Base-by-base conservation (phyloP, 2,113 vertebrate species). In the Hemibagrus wyckioides region DNA sequence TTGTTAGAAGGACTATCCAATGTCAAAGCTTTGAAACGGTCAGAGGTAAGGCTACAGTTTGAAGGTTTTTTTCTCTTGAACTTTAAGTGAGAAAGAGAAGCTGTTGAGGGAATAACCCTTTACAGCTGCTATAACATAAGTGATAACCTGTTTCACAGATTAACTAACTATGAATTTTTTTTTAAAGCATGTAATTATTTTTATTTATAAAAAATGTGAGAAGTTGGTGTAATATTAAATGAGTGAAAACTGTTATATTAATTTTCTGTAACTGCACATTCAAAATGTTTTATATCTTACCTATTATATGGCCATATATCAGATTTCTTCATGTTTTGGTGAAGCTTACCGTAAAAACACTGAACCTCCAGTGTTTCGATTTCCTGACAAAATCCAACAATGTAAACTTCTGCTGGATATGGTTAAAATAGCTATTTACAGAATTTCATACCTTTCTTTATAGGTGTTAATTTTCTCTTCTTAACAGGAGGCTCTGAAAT, bases 361-460 rank as follows among this genome's bases (percentile, higher is more conserved):
- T n/a, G 25, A 63, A n/a, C 10, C 25, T 3, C 0, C n/a, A n/a
- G n/a, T n/a, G n/a, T n/a, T n/a, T n/a, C n/a, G n/a, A n/a, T n/a
- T n/a, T n/a, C n/a, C n/a, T n/a, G n/a, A 44, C 6, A 1, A 52
- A 17, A 52, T 77, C 75, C 44, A 50, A 77, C 13, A 7, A 52
- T 28, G 30, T 50, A 10, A 80, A 7, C 30, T 56, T 80, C 3
- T 10, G 7, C 30, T 75, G 23, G 3, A 25, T 30, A 30, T 80
- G 1, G 11, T 30, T 80, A 33, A 80, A 77, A 80, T 25, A 11
- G 17, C 2, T 57, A 39, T 36, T 36, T 63, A 25, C 44, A 48
- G 44, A 48, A 48, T 54, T 39, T 80, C 87, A 61, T 90, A 94
- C 94, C 93, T 91, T 91, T 93, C 15, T 86, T 86, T 69, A 41